These are phyloP conservation scores for Athrips mouffetella DNA, from an alignment of 2,888 invertebrate species.

Conservation along the genomic window DNA sequence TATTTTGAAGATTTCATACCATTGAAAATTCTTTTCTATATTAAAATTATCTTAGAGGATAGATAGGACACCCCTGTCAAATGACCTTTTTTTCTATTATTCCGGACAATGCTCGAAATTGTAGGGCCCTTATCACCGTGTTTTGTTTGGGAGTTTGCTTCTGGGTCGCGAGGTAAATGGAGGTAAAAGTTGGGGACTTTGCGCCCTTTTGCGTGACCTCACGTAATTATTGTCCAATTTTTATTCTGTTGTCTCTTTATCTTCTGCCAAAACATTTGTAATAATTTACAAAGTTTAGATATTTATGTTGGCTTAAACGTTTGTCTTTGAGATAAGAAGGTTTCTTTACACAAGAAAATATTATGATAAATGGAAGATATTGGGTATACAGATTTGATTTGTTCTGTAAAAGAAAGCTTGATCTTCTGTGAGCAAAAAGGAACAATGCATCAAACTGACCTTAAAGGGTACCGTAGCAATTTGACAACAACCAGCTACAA, in stretches of 20 bases:
- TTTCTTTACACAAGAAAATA: too few species aligned
- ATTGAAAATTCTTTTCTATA: neutral
- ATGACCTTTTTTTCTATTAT: conserved; percentile 34
- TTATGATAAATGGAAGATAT: too few species aligned
- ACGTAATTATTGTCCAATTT: neutral
- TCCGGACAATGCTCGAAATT: conserved; percentile 21
- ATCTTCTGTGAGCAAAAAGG: too few species aligned
- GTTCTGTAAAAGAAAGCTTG: too few species aligned
- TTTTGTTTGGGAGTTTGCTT: conserved; percentile 11
- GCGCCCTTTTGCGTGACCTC: neutral
- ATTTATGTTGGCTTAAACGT: too few species aligned
- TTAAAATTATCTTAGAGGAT: conserved; percentile 37
- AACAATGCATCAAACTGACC: too few species aligned
- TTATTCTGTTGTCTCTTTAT: neutral
- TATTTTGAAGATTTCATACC: neutral
- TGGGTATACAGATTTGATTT: too few species aligned
- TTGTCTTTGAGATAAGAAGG: too few species aligned
- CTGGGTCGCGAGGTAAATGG: conserved; percentile 14
- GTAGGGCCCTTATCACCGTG: conserved; percentile 10
- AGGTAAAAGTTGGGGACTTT: neutral
- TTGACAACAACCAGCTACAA: too few species aligned
- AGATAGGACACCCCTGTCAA: conserved; percentile 40
- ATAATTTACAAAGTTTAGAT: too few species aligned
- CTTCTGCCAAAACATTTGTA: too few species aligned
- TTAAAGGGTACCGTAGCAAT: too few species aligned